Evolutionary conservation across 2,797 vertebrate species (phyloP).

Genomic region (Poecilia wingei): DNA sequence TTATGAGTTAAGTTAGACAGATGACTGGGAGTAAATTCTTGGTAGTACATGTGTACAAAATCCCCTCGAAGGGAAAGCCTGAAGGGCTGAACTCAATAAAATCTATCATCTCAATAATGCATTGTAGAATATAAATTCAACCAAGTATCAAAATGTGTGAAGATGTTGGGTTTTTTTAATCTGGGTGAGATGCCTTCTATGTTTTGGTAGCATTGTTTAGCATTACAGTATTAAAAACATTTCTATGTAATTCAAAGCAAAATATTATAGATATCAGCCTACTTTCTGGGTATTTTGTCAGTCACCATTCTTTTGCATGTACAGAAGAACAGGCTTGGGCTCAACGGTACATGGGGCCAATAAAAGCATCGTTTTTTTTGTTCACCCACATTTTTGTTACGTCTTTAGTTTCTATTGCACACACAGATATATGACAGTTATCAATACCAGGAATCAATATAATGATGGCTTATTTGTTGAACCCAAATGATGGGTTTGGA

Average conservation of each 20-base stretch:
- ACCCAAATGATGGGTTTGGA: background rate
- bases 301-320: conserved; percentile 12
- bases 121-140: conserved; percentile 42
- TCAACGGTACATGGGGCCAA: no score
- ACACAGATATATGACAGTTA: conserved; percentile 25
- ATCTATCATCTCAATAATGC: conserved; percentile 48
- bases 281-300: background rate
- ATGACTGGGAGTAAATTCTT: background rate
- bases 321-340: background rate
- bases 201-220: background rate
- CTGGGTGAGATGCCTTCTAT: conserved; percentile 21
- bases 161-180: background rate
- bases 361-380: conserved; percentile 16
- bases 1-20: conserved; percentile 7
- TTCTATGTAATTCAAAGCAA: conserved; percentile 20
- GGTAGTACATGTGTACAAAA: background rate
- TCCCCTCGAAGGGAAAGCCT: conserved; percentile 8
- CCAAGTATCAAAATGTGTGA: conserved; percentile 22
- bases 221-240: conserved; percentile 4
- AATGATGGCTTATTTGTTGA: background rate
- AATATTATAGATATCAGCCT: conserved; percentile 28
- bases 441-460: conserved; percentile 37
- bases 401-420: conserved; percentile 5
- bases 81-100: conserved; percentile 10
- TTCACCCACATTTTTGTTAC: conserved; percentile 12